phyloP scores from a whole-genome alignment of 2,113 vertebrate species.

The Halichoerus grypus region DNA sequence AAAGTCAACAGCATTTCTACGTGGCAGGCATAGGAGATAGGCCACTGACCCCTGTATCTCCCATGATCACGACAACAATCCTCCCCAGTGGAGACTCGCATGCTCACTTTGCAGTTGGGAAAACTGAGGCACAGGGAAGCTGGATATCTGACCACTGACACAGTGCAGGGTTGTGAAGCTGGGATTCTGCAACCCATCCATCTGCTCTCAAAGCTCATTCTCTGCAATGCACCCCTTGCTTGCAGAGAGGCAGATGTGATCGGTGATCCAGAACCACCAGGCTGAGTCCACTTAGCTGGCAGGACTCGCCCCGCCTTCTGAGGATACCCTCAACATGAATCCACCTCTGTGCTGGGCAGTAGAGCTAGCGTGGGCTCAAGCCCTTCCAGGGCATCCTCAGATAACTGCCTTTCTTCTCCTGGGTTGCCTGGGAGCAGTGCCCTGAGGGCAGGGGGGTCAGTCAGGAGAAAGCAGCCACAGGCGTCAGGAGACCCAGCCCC shows the following conservation, averaged over 20 bases:
- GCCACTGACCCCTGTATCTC: neutral
- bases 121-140: neutral
- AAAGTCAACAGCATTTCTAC: accelerated
- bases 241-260: neutral
- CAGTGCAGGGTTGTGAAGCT: accelerated
- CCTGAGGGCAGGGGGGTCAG: neutral
- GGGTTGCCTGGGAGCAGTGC: too few relatives aligned
- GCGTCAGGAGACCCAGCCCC: neutral
- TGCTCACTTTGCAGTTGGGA: neutral
- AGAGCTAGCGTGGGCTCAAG: accelerated
- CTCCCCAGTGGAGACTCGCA: too few relatives aligned
- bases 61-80: too few relatives aligned
- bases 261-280: accelerated
- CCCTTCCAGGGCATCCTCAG: neutral
- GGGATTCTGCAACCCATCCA: too few relatives aligned
- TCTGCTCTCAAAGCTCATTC: neutral
- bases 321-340: accelerated
- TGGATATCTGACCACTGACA: too few relatives aligned
- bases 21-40: accelerated
- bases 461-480: neutral
- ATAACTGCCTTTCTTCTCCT: neutral
- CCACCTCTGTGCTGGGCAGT: accelerated
- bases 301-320: neutral
- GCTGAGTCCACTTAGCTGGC: accelerated
- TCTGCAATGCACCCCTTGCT: accelerated